phyloP scores from a whole-genome alignment of 2,888 invertebrate genomes.

The Dryobota labecula region DNA sequence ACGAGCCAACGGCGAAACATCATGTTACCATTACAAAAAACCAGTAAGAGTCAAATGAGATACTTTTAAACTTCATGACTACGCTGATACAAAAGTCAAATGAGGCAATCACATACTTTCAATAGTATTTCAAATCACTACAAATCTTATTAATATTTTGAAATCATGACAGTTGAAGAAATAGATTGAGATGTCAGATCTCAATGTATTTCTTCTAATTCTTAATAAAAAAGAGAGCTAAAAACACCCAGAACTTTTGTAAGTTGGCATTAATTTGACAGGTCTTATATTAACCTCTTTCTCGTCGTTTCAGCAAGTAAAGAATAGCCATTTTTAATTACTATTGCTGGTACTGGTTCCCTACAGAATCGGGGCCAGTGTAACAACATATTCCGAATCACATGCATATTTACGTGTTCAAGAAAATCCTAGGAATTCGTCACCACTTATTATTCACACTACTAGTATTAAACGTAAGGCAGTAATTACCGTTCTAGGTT shows the following conservation, averaged over 20 bases:
- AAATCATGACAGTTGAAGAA: no score
- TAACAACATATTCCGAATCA: constrained; percentile 37
- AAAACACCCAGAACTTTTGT: not conserved
- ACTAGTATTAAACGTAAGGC: constrained; percentile 35
- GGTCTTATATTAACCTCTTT: no score
- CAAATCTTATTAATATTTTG: no score
- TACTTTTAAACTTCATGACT: no score
- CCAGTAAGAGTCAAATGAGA: no score
- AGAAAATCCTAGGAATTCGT: constrained; percentile 47
- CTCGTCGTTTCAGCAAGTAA: not conserved
- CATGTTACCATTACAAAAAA: no score
- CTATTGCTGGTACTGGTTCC: not conserved
- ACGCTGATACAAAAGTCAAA: no score
- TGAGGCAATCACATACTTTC: no score
- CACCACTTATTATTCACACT: constrained; percentile 50
- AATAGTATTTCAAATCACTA: no score
- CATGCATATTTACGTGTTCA: constrained; percentile 44
- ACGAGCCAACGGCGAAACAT: no score
- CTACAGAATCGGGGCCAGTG: constrained; percentile 34
- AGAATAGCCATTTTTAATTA: constrained; percentile 10
- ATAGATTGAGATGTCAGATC: not conserved
- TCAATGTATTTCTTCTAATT: no score
- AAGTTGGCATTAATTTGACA: not conserved
- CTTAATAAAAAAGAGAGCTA: no score
- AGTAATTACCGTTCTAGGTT: constrained; percentile 42